Base-by-base conservation (phyloP, 2,113 vertebrate genomes). In the Uria aalge region DNA sequence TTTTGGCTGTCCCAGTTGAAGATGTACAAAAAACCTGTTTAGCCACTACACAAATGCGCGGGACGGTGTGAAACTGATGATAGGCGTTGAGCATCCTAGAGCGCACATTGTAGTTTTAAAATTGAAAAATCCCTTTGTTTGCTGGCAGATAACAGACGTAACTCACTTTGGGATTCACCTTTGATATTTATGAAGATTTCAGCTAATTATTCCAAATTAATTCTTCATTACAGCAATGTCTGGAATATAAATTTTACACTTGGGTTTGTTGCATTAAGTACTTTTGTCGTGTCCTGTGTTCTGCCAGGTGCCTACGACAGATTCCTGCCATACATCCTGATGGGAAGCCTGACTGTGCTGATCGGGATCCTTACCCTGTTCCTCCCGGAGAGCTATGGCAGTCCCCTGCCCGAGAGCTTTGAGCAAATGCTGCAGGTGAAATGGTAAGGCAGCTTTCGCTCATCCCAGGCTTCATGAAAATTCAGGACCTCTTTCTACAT, bases 281-380 rank as follows among this genome's bases (percentile, higher is more conserved):
- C 30, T 30, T 20, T 30, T 64, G 50, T 56, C 15, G 4, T 34
- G 8, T 87, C 62, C 19, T 30, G 2, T 96, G 43, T 69, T 94
- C 88, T 91, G 38, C 56, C 98, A 99, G 99, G 98, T 85, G 98
- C 97, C 85, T 99, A 98, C 24, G 96, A 98, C 85, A 98, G 90
- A 78, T 85, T 95, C 59, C 98, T 99, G 1, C 99, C 99, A 1
- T 99, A 99, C 19, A 98, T 99, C 55, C 16, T 99, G 72, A 99
- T 99, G 98, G 99, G 99, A 23, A 97, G 97, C 85, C 93, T 99
- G 38, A 98, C 98, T 3, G 81, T 99, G 87, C 89, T 97, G 71
- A 98, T 99, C 1, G 98, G 98, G 27, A 69, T 98, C 48, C 59
- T 99, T 2, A 98, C 98, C 53, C 98, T 99, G 22, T 95, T 99